Evolutionary conservation across 2,797 vertebrate genomes (phyloP).

Genomic region (Tragelaphus oryx): DNA sequence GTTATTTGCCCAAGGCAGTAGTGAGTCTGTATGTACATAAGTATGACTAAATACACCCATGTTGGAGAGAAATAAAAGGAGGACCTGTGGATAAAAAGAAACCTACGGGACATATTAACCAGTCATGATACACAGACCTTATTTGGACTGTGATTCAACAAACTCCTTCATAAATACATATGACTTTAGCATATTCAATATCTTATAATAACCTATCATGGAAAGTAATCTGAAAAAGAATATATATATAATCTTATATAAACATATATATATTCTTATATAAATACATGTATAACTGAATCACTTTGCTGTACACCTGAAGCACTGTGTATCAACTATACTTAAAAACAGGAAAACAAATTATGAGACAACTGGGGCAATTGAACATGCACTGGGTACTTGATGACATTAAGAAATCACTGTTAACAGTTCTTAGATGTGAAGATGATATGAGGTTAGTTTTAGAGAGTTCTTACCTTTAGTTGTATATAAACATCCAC

Average conservation of each 20-base stretch:
- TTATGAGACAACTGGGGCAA: background rate
- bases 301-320: background rate
- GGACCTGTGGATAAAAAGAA: background rate
- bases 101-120: background rate
- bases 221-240: background rate
- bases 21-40: background rate
- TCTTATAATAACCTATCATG: background rate
- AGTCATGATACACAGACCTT: background rate
- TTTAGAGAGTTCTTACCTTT: background rate
- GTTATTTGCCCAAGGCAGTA: background rate
- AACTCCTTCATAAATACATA: background rate
- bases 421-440: background rate
- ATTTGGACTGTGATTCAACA: background rate
- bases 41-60: background rate
- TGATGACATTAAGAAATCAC: background rate
- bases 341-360: background rate
- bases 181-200: background rate
- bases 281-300: background rate
- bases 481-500: background rate
- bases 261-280: background rate
- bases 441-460: background rate
- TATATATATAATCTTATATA: background rate
- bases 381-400: background rate
- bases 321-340: background rate
- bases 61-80: background rate